These are phyloP conservation scores for Manis pentadactyla DNA, from an alignment of 2,797 vertebrate species.

Conservation along the genomic window DNA sequence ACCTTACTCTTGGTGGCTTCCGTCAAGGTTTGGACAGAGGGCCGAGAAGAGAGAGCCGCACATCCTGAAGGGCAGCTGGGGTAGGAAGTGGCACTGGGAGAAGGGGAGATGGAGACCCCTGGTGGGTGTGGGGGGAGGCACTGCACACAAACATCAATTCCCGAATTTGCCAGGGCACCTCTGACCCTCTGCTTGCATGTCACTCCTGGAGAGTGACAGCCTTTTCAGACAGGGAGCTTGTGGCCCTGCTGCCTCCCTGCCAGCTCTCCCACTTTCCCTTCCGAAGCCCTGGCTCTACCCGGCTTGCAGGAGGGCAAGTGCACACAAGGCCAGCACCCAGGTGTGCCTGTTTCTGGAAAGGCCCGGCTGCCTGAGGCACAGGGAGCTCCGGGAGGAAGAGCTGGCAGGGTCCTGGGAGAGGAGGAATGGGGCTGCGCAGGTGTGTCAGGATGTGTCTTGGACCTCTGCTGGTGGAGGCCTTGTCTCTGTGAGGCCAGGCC, in stretches of 20 bases:
- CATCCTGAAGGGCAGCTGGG: not conserved
- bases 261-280: not conserved
- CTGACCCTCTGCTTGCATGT: not conserved
- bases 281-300: not conserved
- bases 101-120: not conserved
- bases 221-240: not conserved
- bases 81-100: not conserved
- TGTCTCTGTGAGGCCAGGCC: not conserved
- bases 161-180: not conserved
- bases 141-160: not conserved
- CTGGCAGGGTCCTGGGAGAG: not conserved
- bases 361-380: rapidly evolving
- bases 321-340: rapidly evolving
- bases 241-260: not conserved
- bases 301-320: not conserved
- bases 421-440: not conserved
- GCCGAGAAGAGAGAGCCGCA: not conserved
- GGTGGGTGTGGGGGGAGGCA: not conserved
- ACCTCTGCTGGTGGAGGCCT: not conserved
- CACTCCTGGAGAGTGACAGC: not conserved
- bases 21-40: not conserved
- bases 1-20: rapidly evolving
- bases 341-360: not conserved
- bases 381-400: not conserved
- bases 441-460: not conserved